Percentiles rank a stretch among this genome's conserved stretches.
Evolutionary conservation across 2,797 vertebrate genomes (phyloP).

Genomic region (Thripadectes ignobilis): DNA sequence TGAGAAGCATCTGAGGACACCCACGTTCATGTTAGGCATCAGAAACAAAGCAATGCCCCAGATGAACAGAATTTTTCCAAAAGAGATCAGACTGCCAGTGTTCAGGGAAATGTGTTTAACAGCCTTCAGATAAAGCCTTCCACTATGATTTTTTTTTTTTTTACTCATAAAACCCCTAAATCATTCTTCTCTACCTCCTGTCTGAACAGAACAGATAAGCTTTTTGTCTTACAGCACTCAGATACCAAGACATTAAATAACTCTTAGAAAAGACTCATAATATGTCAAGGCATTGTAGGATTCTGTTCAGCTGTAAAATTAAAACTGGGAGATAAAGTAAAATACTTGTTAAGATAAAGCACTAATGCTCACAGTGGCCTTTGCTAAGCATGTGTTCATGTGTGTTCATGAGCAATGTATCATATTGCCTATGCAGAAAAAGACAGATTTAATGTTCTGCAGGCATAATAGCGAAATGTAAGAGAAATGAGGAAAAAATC

Average conservation of each 20-base stretch:
- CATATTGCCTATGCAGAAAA: not conserved
- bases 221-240: slow-evolving; percentile 23
- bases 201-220: slow-evolving; percentile 40
- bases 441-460: not conserved
- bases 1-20: not conserved
- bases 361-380: not conserved
- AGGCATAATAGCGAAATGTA: not conserved
- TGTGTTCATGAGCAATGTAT: not conserved
- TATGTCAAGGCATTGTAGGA: not conserved
- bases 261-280: slow-evolving; percentile 1
- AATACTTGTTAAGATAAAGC: slow-evolving; percentile 6
- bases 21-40: not conserved
- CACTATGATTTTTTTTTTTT: not conserved
- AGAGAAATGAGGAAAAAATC: not conserved
- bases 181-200: not conserved
- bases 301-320: slow-evolving; percentile 43
- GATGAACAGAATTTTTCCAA: not conserved
- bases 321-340: slow-evolving; percentile 15
- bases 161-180: not conserved
- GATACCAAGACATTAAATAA: slow-evolving; percentile 8
- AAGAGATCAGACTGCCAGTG: not conserved
- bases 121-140: slow-evolving; percentile 5
- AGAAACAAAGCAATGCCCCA: not conserved
- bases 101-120: not conserved
- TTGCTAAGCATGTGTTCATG: not conserved